Evolutionary conservation across 30 jellyfish, hydroid and myxozoan genomes (phyloP), one percentile per base, ranked within the genome.

Genomic region (Sanderia malayensis): DNA sequence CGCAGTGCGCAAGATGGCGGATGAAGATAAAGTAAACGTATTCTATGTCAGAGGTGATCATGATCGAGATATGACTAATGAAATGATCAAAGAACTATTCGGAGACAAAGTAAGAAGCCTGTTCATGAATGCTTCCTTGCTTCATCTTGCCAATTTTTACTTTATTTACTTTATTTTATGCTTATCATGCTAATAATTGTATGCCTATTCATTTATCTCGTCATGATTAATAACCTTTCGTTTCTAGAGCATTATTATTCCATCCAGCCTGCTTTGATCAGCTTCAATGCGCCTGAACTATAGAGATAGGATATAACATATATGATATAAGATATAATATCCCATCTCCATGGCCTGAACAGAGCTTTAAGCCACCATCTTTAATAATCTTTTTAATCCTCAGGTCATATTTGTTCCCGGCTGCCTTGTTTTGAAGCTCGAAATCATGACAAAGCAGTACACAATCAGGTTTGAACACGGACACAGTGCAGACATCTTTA

Each of bases 401-500:
- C 26, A 79, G 92, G 82, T 79, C 24, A 15, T 17, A 6, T 79
- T 66, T 32, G 58, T 79, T 0, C 84, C 92, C 4, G 92, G 92
- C 19, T 32, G 58, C 44, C 67, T 79, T 0, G 67, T 79, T 26
- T 79, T 22, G 63, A 55, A 29, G 27, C 59, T 79, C 31, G 55
- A 58, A 44, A 67, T 61, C 32, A 82, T 82, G n/a, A 47, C 33
- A 1, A 20, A 46, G 49, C 17, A 62, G 41, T 67, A 79, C 67
- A 34, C 73, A 18, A 65, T 79, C 13, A 84, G 92, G 23, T 79
- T 79, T 53, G 92, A 79, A 41, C 84, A 79, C 67, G 92, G 92
- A 0, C 84, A 79, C 31, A 57, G 49, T 28, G 75, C 75, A 24
- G 92, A 79, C 29, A 65, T 79, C 49, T 79, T 61, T 26, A 79